Evolutionary conservation across 30 jellyfish, hydroid and myxozoan genomes (phyloP).

Genomic region (Aurelia sp.): DNA sequence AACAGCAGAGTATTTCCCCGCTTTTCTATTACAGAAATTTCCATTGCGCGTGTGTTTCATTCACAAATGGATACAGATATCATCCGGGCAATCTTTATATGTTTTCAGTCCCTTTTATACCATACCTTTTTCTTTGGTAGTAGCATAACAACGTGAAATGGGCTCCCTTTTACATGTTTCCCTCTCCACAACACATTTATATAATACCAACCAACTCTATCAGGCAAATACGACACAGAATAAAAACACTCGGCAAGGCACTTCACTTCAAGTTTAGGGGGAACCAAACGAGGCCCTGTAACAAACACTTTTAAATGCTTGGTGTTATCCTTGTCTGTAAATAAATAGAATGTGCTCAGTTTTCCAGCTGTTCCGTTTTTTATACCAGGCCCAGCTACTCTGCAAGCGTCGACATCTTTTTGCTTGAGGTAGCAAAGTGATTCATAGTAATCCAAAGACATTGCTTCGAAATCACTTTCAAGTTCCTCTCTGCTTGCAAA

Average conservation of each 20-base stretch:
- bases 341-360: constrained; percentile 49
- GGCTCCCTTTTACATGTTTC: constrained; percentile 80
- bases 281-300: constrained; percentile 63
- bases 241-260: constrained; percentile 63
- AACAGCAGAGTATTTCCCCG: no score
- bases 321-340: constrained; percentile 62
- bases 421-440: constrained; percentile 45
- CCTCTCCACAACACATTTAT: constrained; percentile 77
- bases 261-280: constrained; percentile 45
- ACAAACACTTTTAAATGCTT: constrained; percentile 36
- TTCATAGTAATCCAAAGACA: constrained; percentile 50
- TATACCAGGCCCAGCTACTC: constrained; percentile 70
- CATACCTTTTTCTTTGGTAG: constrained; percentile 75
- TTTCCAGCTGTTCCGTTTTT: constrained; percentile 64
- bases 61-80: no score
- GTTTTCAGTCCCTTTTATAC: constrained; percentile 28
- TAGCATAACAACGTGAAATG: constrained; percentile 67
- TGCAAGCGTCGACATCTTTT: constrained; percentile 60
- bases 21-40: no score
- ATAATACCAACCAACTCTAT: constrained; percentile 77
- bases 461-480: constrained; percentile 40
- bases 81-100: no score
- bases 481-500: constrained; percentile 59
- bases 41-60: no score
- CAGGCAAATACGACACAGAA: constrained; percentile 77